A percentile compares a stretch with the other conserved stretches of the same genome.
These are phyloP conservation scores for Haliclona indistincta DNA, from an alignment of 37 sponge, comb jelly and placozoan species.

Conservation along the genomic window DNA sequence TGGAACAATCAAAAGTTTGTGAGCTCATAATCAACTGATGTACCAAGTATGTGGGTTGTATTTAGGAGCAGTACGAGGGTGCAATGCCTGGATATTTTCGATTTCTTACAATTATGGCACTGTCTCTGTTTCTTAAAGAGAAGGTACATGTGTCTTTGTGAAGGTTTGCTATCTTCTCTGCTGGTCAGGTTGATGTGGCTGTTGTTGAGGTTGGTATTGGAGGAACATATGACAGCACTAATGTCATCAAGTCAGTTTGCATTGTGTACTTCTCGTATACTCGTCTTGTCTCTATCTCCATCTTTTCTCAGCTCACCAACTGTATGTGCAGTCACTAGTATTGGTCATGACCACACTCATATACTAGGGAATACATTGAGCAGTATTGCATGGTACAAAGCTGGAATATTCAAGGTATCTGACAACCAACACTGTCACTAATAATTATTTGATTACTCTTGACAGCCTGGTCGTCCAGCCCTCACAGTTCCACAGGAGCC, in stretches of 20 bases:
- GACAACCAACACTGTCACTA: no score
- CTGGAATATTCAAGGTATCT: constrained; percentile 89
- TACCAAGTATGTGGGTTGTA: background rate
- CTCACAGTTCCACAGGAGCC: constrained; percentile 71
- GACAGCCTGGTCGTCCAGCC: constrained; percentile 68
- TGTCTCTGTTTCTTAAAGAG: constrained; percentile 79
- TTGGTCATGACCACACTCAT: constrained; percentile 89
- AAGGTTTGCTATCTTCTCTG: background rate
- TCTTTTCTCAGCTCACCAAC: no score
- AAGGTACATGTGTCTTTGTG: constrained; percentile 43
- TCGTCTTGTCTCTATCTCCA: no score
- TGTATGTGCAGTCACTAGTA: constrained; percentile 82
- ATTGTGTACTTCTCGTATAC: no score
- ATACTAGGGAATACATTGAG: constrained; percentile 82
- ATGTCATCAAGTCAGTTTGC: constrained; percentile 80
- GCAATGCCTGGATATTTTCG: constrained; percentile 80
- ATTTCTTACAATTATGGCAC: constrained; percentile 87
- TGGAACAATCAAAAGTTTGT: constrained; percentile 45
- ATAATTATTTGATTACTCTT: constrained; percentile 18
- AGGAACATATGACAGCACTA: constrained; percentile 90
- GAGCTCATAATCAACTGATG: background rate
- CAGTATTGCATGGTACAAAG: constrained; percentile 95
- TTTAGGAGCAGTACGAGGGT: constrained; percentile 17
- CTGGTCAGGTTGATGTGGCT: constrained; percentile 87
- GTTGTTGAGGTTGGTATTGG: constrained; percentile 98